phyloP scores from a whole-genome alignment of 2,113 vertebrate genomes.

The Sander vitreus region DNA sequence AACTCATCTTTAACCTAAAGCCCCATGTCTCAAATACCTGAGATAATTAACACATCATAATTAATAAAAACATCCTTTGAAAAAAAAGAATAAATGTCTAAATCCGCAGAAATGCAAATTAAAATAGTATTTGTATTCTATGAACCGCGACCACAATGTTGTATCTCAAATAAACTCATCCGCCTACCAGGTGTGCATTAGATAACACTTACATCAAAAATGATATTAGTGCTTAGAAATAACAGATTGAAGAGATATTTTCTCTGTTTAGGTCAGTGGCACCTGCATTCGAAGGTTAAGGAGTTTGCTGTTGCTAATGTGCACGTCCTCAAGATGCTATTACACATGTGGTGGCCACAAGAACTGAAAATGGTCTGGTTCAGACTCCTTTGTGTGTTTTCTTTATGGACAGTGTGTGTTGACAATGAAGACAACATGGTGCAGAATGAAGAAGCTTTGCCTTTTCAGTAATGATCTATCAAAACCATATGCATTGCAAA shows the following conservation, averaged over 20 bases:
- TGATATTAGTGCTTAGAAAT: no score
- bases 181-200: no score
- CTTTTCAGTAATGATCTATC: not conserved
- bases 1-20: not conserved
- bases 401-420: not conserved
- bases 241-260: no score
- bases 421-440: not conserved
- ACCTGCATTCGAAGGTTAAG: no score
- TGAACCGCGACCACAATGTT: no score
- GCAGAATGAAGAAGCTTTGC: not conserved
- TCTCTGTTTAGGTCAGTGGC: no score
- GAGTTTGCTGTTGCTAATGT: not conserved
- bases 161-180: no score
- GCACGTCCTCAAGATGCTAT: not conserved
- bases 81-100: no score
- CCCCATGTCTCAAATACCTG: not conserved
- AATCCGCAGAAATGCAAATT: not conserved
- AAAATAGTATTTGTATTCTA: no score
- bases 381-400: not conserved
- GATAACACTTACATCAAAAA: no score
- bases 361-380: not conserved
- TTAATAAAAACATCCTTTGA: not conserved
- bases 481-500: not conserved
- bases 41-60: not conserved
- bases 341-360: not conserved